A percentile compares a stretch with the other conserved stretches of the same genome.
Conservation (phyloP, 2,888 invertebrate genomes). For the Xylophagus ater region DNA sequence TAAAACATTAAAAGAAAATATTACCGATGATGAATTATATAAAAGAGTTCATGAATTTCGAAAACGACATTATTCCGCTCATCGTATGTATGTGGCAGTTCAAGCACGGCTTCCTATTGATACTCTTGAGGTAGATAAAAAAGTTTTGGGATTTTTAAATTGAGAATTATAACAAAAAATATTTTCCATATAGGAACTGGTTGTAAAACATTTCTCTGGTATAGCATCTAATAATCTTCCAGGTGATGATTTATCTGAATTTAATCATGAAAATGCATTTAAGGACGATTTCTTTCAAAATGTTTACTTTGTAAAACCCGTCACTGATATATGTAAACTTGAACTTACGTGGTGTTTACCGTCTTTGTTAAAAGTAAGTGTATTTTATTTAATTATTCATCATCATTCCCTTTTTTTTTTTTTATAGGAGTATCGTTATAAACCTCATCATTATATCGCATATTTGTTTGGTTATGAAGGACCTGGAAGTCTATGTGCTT, state of each 20-base stretch:
- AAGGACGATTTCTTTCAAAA: slow-evolving; percentile 29
- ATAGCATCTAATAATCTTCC: slow-evolving; percentile 56
- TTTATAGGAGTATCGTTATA: slow-evolving; percentile 29
- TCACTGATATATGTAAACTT: slow-evolving; percentile 60
- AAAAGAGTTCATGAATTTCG: slow-evolving; percentile 61
- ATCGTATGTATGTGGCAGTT: slow-evolving; percentile 77
- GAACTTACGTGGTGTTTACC: slow-evolving; percentile 37
- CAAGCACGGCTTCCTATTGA: slow-evolving; percentile 47
- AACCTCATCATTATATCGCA: slow-evolving; percentile 56
- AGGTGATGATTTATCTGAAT: slow-evolving; percentile 49
- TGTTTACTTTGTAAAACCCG: slow-evolving; percentile 60
- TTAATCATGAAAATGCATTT: slow-evolving; percentile 30
- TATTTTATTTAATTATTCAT: not conserved
- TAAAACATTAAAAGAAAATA: slow-evolving; percentile 55
- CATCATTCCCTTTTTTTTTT: not conserved
- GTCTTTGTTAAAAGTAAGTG: slow-evolving; percentile 23
- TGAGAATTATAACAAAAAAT: slow-evolving; percentile 1
- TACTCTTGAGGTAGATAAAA: slow-evolving; percentile 32
- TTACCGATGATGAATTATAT: slow-evolving; percentile 57
- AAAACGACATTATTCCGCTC: slow-evolving; percentile 68
- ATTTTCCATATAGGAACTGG: slow-evolving; percentile 19
- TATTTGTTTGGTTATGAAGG: slow-evolving; percentile 81
- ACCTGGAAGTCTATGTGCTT: slow-evolving; percentile 68
- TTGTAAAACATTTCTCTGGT: slow-evolving; percentile 50
- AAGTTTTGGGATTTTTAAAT: not conserved